Conservation (phyloP, 1,140 invertebrate species). For the Neomicropteryx cornuta region DNA sequence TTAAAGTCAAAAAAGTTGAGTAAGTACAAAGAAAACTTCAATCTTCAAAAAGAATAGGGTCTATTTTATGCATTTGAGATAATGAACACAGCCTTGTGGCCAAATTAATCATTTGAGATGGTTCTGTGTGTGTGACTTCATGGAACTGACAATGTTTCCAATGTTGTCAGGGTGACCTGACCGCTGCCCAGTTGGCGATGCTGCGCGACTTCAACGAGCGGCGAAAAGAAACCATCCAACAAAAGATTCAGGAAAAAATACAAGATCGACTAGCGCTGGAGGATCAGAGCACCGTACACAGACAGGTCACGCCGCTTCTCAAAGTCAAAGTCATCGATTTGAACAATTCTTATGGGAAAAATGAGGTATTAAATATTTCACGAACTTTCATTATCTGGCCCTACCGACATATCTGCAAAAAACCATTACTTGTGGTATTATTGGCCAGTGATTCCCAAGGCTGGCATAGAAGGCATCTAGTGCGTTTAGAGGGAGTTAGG, state of each 20-base stretch:
- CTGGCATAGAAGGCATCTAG: too few species aligned
- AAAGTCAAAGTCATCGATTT: slow-evolving; percentile 17
- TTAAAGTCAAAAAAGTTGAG: too few species aligned
- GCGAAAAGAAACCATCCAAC: slow-evolving; percentile 20
- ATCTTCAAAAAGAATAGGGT: too few species aligned
- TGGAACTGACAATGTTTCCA: slow-evolving; percentile 21
- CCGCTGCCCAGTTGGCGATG: slow-evolving; percentile 22
- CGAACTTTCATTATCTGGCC: too few species aligned
- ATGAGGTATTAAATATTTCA: too few species aligned
- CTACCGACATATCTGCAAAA: too few species aligned
- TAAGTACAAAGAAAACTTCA: too few species aligned
- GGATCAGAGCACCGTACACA: slow-evolving; percentile 17
- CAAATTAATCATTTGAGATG: background rate
- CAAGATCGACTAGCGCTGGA: slow-evolving; percentile 21
- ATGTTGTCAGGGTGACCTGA: slow-evolving; percentile 27
- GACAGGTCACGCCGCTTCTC: slow-evolving; percentile 23
- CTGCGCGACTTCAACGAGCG: slow-evolving; percentile 25
- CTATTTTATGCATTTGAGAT: background rate
- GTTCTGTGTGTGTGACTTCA: slow-evolving; percentile 8
- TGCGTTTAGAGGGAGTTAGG: too few species aligned
- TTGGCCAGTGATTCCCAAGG: too few species aligned
- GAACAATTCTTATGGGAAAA: too few species aligned
- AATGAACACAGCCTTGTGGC: background rate
- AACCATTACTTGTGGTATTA: too few species aligned
- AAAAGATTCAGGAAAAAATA: slow-evolving; percentile 25